Base-by-base conservation (phyloP, 2,113 vertebrate species). In the Labeo catla region DNA sequence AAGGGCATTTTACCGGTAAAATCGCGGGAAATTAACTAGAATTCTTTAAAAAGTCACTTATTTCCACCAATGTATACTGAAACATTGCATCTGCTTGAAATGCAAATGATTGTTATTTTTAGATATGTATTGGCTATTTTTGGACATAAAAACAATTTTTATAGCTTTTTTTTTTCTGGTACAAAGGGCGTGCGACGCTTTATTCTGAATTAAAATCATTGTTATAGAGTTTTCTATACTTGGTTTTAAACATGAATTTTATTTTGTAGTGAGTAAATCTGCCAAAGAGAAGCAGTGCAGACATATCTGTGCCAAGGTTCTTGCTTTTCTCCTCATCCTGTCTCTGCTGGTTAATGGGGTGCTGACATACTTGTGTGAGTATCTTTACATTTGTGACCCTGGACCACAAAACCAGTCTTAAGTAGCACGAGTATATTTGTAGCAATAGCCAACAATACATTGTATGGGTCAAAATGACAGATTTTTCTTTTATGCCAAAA, bases 281-380 rank as follows among this genome's bases (percentile, higher is more conserved):
- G 12, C 4, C 36, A 61, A 6, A 43, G 3, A 80, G 36, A 80
- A 45, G 36, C 43, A 4, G 15, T n/a, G 19, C 45, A 23, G 36
- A 13, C 3, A 6, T 28, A 10, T 45, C 39, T 47, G 2, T 43
- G 7, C 10, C 34, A 23, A 3, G 21, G 8, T 66, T 5, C 15
- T 83, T 2, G 61, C 8, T 45, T n/a, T 66, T 74, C 39, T 84
- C 4, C 66, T 87, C 34, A 12, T 74, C 28, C 47, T 85, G 4
- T 87, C 86, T 50, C 68, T 87, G 21, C 57, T 87, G 34, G 34
- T 36, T 21, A 84, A 84, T 81, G 57, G 21, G 3, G n/a, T 57
- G 7, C 83, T 81, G 6, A 21, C 45, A 8, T 84, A 50, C 45
- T 43, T 81, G 36, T 87, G 86, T 87, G 81, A 84, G 86, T 84